A percentile compares a stretch with the other conserved stretches of the same genome.
Evolutionary conservation across 2,888 invertebrate genomes (phyloP).

Genomic region (Lepidocyrtoides sp.): DNA sequence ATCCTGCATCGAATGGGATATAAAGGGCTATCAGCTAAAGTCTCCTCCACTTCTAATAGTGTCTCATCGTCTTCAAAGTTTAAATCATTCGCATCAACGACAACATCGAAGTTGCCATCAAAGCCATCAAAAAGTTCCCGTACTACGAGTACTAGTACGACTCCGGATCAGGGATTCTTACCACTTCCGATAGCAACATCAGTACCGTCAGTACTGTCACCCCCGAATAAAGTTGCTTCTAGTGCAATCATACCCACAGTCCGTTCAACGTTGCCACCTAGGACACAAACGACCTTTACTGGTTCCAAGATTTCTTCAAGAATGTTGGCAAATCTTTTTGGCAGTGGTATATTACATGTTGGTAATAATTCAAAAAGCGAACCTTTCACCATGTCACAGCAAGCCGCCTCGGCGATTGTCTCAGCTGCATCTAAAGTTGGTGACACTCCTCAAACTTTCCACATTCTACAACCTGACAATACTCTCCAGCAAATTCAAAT

Average conservation of each 20-base stretch:
- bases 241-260: conserved; percentile 1
- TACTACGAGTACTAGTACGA: background rate
- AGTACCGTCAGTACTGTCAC: background rate
- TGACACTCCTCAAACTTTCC: conserved; percentile 72
- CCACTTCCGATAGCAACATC: conserved; percentile 43
- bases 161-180: conserved; percentile 19
- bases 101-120: background rate
- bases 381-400: conserved; percentile 61
- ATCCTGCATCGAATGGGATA: conserved; percentile 83
- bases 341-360: conserved; percentile 46
- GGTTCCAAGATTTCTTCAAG: conserved; percentile 8
- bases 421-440: conserved; percentile 45
- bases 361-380: conserved; percentile 51
- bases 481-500: conserved; percentile 81
- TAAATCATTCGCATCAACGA: background rate
- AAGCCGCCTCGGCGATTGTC: conserved; percentile 63
- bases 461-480: conserved; percentile 78
- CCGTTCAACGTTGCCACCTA: background rate
- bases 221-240: conserved; percentile 5
- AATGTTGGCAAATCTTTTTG: conserved; percentile 42
- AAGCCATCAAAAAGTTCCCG: background rate
- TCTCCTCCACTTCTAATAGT: background rate
- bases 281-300: background rate
- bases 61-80: conserved; percentile 1
- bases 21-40: conserved; percentile 73